Percentiles rank a stretch among this genome's conserved stretches.
Evolutionary conservation across 2,113 vertebrate genomes (phyloP).

Genomic region (Typhlomys cinereus): DNA sequence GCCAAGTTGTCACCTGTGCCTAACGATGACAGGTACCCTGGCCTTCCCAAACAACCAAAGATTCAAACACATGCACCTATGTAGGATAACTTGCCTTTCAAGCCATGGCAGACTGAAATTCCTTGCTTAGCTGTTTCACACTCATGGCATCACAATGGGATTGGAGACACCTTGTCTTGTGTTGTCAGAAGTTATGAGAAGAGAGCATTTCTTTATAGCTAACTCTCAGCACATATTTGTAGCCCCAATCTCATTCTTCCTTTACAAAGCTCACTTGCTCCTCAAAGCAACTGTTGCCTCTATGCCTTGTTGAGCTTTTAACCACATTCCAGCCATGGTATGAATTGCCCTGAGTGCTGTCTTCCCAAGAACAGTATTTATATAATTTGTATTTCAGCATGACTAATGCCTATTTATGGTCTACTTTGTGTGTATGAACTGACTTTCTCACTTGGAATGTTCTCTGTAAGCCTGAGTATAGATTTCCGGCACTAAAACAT

Average conservation of each 20-base stretch:
- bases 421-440: slow-evolving; percentile 2
- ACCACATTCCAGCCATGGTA: neutral
- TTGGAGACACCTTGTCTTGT: neutral
- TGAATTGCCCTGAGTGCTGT: neutral
- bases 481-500: neutral
- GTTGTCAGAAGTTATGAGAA: neutral
- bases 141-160: accelerated
- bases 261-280: slow-evolving; percentile 8
- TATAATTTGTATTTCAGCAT: neutral
- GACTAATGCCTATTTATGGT: neutral
- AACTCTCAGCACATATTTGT: neutral
- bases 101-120: too few relatives aligned
- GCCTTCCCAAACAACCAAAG: too few relatives aligned
- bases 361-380: neutral
- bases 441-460: neutral
- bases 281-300: neutral
- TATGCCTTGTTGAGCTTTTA: neutral
- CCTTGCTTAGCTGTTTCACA: neutral
- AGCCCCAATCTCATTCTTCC: neutral
- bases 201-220: neutral
- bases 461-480: neutral
- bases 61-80: too few relatives aligned
- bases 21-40: too few relatives aligned
- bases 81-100: too few relatives aligned
- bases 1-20: too few relatives aligned